Conservation (phyloP, 2,113 vertebrate genomes). For the Strix uralensis region DNA sequence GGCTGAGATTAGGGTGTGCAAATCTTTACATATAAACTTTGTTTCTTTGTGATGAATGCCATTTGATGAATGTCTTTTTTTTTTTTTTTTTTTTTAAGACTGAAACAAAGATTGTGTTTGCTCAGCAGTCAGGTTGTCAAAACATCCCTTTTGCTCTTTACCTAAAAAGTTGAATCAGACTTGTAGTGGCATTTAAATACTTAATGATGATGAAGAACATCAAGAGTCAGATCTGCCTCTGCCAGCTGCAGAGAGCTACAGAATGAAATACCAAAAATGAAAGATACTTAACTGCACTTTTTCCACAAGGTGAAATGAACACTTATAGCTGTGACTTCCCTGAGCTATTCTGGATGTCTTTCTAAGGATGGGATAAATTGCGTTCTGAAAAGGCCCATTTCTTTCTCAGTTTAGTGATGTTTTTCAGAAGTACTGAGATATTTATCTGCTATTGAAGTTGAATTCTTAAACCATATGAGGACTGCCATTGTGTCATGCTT, state of each 20-base stretch:
- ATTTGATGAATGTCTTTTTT: background rate
- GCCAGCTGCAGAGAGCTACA: background rate
- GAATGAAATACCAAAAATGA: background rate
- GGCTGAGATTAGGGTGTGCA: background rate
- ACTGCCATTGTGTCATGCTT: background rate
- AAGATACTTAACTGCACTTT: background rate
- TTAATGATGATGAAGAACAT: background rate
- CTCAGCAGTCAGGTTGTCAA: background rate
- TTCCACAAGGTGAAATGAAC: background rate
- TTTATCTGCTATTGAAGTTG: background rate
- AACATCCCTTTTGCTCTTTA: background rate
- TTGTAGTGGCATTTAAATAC: background rate
- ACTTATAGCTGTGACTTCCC: background rate
- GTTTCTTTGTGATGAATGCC: background rate
- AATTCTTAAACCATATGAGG: background rate
- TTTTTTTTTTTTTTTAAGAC: background rate
- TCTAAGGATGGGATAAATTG: background rate
- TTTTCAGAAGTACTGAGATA: background rate
- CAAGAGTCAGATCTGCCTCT: background rate
- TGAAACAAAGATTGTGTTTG: background rate
- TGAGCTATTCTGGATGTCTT: background rate
- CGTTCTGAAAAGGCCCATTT: background rate
- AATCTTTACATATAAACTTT: background rate
- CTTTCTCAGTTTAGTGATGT: background rate
- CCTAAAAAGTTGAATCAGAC: background rate